phyloP scores from a whole-genome alignment of 1,140 invertebrate genomes.

The Dolichoris vasculosae region DNA sequence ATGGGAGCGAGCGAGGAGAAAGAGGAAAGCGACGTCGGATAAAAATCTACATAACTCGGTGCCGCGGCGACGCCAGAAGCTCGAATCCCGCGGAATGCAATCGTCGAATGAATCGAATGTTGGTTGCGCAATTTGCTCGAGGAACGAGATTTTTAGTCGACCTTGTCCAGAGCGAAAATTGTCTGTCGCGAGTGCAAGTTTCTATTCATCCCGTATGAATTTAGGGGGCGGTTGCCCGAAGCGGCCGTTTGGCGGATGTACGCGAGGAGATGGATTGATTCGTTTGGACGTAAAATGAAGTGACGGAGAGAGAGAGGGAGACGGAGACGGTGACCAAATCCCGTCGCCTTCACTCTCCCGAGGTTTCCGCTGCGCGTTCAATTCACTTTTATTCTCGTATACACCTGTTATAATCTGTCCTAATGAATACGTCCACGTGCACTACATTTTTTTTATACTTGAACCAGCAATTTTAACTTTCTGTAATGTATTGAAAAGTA shows the following conservation, averaged over 20 bases:
- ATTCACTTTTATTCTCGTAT: background rate
- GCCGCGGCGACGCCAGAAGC: background rate
- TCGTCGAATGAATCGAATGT: too few species aligned
- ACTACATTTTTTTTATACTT: background rate
- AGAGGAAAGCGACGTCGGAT: background rate
- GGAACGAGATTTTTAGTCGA: slow-evolving; percentile 52
- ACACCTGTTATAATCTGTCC: background rate
- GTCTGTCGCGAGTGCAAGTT: background rate
- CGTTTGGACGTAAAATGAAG: background rate
- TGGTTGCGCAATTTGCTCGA: slow-evolving; percentile 27
- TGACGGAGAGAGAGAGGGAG: background rate
- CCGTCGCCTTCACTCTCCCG: too few species aligned
- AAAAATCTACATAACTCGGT: slow-evolving; percentile 37
- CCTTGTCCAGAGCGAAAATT: slow-evolving; percentile 38
- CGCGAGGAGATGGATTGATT: background rate
- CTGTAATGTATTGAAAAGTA: background rate
- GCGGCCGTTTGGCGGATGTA: background rate
- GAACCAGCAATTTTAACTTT: background rate
- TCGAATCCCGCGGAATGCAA: slow-evolving; percentile 28
- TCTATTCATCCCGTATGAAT: too few species aligned
- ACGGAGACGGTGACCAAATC: too few species aligned
- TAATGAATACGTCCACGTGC: background rate
- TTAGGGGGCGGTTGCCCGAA: too few species aligned
- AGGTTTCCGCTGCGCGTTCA: background rate
- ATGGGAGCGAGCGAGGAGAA: background rate